Conservation (phyloP, 2,888 invertebrate genomes). For the Ectemnius cavifrons region DNA sequence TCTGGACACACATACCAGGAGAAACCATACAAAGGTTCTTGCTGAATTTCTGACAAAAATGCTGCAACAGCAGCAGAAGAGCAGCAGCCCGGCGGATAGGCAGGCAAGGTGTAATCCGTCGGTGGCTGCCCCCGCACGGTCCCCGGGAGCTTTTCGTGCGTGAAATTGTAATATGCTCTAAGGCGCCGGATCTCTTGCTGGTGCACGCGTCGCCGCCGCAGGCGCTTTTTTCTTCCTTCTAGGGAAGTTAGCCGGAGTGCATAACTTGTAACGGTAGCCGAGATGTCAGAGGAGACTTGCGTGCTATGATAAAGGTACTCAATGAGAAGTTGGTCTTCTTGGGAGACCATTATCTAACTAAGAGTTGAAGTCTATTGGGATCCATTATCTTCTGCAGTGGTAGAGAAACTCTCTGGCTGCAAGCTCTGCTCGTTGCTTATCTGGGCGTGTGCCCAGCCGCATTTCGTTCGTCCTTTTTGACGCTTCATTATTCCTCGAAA, state of each 20-base stretch:
- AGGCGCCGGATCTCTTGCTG: constrained; percentile 47
- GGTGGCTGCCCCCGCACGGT: constrained; percentile 25
- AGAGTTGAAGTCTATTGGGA: too few species aligned
- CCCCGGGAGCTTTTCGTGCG: constrained; percentile 53
- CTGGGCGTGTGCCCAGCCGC: not conserved
- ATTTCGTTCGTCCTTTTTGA: constrained; percentile 1
- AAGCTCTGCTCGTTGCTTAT: too few species aligned
- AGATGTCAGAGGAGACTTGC: constrained; percentile 7
- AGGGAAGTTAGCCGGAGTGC: constrained; percentile 12
- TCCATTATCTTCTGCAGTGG: not conserved
- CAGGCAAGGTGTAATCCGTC: constrained; percentile 29
- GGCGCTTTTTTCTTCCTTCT: constrained; percentile 8
- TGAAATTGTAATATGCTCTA: constrained; percentile 56
- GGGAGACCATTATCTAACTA: too few species aligned
- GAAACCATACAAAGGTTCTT: too few species aligned
- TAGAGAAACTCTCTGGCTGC: too few species aligned
- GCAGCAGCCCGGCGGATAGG: not conserved
- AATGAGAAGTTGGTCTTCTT: too few species aligned
- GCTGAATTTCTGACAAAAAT: too few species aligned
- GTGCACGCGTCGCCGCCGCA: constrained; percentile 27
- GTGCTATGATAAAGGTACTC: not conserved
- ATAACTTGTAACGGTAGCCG: constrained; percentile 43
- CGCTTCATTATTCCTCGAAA: constrained; percentile 6
- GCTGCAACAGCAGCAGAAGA: not conserved
- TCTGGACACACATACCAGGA: too few species aligned